Base-by-base conservation (phyloP, 1,140 invertebrate species). In the Pentalonia nigronervosa region DNA sequence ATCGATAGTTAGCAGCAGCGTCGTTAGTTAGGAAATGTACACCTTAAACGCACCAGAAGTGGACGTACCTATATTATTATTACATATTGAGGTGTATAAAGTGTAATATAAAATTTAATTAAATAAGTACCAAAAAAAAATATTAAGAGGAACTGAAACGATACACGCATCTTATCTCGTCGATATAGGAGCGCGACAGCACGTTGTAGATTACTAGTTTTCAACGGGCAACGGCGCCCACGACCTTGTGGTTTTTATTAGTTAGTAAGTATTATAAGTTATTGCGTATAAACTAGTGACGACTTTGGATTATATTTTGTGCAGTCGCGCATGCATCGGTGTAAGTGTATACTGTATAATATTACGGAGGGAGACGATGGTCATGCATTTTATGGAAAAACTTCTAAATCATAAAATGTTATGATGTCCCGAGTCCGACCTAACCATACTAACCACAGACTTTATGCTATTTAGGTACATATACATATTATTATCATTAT, bases 401-500 rank as follows among this genome's bases (percentile, higher is more conserved):
- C 60, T 76, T 76, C 60, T n/a, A 76, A 76, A 76, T 76, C 60
- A 14, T 76, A 76, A 76, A 76, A 76, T 34, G 30, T 76, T 76
- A 76, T 76, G 60, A n/a, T 76, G 17, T 76, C 60, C n/a, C 14
- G 30, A 67, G 60, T 4, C 30, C 30, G 60, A 67, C 14, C 60
- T 17, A 76, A 76, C 60, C 14, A 17, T 76, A 76, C 60, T 34
- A 76, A n/a, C 60, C 30, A n/a, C n/a, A n/a, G 60, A 76, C 60
- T n/a, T 76, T 7, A n/a, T 76, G 30, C 30, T n/a, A n/a, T n/a
- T 76, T 17, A 41, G 41, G 41, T 41, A 76, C 60, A 14, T 34
- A 76, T 76, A 76, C 60, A 76, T 76, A 76, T 76, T 67, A n/a
- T 60, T 67, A 67, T 67, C n/a, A 67, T 60, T 60, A 25, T 56